Conservation (phyloP, 2,888 invertebrate genomes). For the Conus canariensis region DNA sequence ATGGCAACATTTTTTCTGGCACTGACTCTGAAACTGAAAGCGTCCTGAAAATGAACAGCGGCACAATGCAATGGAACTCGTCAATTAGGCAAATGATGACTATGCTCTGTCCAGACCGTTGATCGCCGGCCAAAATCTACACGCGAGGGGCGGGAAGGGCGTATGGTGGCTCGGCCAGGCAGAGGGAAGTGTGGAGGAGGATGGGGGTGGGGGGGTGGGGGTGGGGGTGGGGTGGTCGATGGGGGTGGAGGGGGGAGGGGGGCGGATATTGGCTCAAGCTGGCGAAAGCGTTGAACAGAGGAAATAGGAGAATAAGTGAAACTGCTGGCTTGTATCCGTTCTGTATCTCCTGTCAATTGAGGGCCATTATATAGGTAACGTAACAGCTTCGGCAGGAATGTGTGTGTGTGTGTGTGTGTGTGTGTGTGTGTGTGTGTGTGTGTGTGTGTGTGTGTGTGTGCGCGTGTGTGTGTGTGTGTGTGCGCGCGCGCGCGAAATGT, state of each 20-base stretch:
- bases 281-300: not conserved
- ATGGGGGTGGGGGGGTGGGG: not conserved
- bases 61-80: not conserved
- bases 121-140: not conserved
- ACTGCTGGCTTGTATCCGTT: not conserved
- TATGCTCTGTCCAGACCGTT: not conserved
- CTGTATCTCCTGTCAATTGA: too few relatives aligned
- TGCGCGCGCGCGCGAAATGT: too few relatives aligned
- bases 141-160: not conserved
- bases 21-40: not conserved
- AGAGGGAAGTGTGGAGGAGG: not conserved
- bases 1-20: not conserved
- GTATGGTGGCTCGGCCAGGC: too few relatives aligned
- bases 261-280: not conserved
- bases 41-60: constrained; percentile 5
- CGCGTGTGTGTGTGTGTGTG: too few relatives aligned
- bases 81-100: constrained; percentile 29
- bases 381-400: too few relatives aligned
- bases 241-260: not conserved
- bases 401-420: too few relatives aligned
- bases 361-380: too few relatives aligned
- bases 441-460: too few relatives aligned
- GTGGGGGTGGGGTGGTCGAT: not conserved
- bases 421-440: too few relatives aligned
- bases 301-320: not conserved